Conservation (phyloP, 2,797 vertebrate species). For the Acanthurus leucopareius region DNA sequence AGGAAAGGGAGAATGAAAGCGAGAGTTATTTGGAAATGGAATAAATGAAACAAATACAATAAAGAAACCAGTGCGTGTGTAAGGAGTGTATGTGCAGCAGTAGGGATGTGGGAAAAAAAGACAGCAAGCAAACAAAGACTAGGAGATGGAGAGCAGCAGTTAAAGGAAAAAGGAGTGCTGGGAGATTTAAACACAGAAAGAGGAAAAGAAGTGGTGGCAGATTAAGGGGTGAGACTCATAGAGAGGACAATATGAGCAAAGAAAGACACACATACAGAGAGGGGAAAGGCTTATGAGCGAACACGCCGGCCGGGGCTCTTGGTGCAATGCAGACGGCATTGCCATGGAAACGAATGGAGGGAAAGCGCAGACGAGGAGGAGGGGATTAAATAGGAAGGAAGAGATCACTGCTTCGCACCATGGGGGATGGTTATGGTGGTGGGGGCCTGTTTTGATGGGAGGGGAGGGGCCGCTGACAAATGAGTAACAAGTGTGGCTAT, state of each 20-base stretch:
- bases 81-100: not conserved
- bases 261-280: constrained; percentile 55
- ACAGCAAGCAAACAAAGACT: constrained; percentile 25
- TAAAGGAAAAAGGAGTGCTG: constrained; percentile 2
- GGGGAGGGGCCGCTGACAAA: constrained; percentile 46
- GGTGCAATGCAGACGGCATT: constrained; percentile 91
- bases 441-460: constrained; percentile 39
- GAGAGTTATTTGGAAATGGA: not conserved
- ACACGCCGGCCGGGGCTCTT: constrained; percentile 83
- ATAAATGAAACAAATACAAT: constrained; percentile 2
- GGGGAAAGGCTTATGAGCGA: constrained; percentile 74
- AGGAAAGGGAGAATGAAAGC: not conserved
- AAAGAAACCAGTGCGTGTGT: not conserved
- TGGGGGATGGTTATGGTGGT: constrained; percentile 30
- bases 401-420: constrained; percentile 74
- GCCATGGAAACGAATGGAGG: constrained; percentile 89
- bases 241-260: constrained; percentile 53
- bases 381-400: constrained; percentile 81
- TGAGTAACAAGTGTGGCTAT: constrained; percentile 58
- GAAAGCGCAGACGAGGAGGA: constrained; percentile 76
- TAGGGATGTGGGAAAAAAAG: not conserved
- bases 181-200: constrained; percentile 3
- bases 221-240: constrained; percentile 42
- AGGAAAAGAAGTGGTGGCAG: constrained; percentile 17
- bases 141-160: constrained; percentile 19